These are phyloP conservation scores for Gymnoscopelus microlampas DNA, from an alignment of 2,797 vertebrate genomes.

Conservation along the genomic window DNA sequence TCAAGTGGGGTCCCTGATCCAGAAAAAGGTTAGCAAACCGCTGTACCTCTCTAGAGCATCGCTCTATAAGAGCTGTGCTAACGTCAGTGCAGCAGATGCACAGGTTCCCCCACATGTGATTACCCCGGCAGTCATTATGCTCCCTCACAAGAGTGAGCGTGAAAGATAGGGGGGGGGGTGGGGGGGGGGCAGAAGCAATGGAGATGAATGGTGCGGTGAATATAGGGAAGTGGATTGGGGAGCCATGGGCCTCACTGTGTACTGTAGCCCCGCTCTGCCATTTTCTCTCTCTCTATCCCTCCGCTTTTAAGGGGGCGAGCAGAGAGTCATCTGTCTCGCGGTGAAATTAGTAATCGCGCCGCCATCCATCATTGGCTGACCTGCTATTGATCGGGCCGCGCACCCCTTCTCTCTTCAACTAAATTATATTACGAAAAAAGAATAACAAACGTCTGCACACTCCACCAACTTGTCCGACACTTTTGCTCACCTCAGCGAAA, in stretches of 20 bases:
- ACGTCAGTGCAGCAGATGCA: conserved; percentile 40
- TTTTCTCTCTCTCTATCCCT: conserved; percentile 40
- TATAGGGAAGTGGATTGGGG: conserved; percentile 59
- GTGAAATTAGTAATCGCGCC: conserved; percentile 83
- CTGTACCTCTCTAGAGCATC: no score
- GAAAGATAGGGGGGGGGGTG: conserved; percentile 54
- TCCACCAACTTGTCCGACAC: conserved; percentile 25
- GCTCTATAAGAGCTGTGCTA: not conserved
- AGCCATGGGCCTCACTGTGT: conserved; percentile 39
- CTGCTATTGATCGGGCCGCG: conserved; percentile 78
- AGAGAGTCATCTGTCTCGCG: conserved; percentile 78
- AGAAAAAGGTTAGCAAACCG: no score
- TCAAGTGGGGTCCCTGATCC: no score
- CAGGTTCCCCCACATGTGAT: conserved; percentile 57
- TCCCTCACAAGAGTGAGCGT: conserved; percentile 57
- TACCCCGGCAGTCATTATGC: conserved; percentile 61
- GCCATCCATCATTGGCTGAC: conserved; percentile 84
- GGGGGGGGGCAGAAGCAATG: conserved; percentile 50
- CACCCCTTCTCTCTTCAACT: conserved; percentile 80
- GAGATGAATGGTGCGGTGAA: conserved; percentile 72
- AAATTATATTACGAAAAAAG: conserved; percentile 81
- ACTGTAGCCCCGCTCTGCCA: conserved; percentile 20
- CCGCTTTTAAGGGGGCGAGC: conserved; percentile 49
- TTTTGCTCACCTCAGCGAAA: conserved; percentile 54
- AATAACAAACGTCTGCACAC: conserved; percentile 72